Evolutionary conservation across 2,797 vertebrate genomes (phyloP).

Genomic region (Mormyrus hasselquistii): DNA sequence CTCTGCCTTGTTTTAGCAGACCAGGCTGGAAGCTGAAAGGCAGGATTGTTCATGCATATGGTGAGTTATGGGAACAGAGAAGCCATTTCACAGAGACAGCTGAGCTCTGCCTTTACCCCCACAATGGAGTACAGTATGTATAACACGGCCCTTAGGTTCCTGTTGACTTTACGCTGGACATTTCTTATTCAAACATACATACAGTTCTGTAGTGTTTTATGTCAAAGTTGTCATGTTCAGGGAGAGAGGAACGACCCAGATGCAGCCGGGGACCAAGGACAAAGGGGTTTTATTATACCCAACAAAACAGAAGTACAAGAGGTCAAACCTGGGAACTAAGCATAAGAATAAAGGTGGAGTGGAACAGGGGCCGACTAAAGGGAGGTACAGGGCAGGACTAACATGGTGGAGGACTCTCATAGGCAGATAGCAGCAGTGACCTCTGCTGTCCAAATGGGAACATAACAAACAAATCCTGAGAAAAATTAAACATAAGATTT

Average conservation of each 20-base stretch:
- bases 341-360: neutral
- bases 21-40: neutral
- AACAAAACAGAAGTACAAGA: neutral
- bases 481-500: neutral
- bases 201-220: neutral
- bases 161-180: neutral
- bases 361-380: neutral
- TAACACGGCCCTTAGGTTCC: neutral
- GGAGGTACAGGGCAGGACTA: neutral
- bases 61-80: neutral
- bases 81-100: neutral
- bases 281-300: neutral
- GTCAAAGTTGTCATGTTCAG: neutral
- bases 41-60: neutral
- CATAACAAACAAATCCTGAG: neutral
- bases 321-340: neutral
- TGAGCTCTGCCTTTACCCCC: neutral
- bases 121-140: neutral
- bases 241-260: neutral
- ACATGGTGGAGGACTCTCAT: neutral
- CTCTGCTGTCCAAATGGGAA: neutral
- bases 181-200: neutral
- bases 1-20: neutral
- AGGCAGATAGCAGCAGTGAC: neutral
- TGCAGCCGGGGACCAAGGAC: neutral